Evolutionary conservation across 2,888 invertebrate genomes (phyloP).

Genomic region (Lasioglossum oenotherae): DNA sequence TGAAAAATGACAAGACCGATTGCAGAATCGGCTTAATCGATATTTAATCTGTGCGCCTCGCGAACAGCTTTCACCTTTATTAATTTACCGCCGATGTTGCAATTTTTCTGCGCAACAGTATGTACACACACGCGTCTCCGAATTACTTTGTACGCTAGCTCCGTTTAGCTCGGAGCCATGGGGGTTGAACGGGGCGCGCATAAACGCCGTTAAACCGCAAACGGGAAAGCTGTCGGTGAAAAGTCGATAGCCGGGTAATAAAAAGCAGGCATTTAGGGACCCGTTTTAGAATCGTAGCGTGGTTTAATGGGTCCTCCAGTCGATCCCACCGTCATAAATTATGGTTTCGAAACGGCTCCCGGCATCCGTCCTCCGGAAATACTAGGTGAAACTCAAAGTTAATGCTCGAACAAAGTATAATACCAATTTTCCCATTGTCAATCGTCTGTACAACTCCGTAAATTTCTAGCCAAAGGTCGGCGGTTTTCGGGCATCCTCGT

Average conservation of each 20-base stretch:
- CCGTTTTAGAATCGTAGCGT: conserved; percentile 12
- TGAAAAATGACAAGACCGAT: neutral
- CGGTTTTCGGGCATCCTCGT: neutral
- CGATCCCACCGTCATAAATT: conserved; percentile 19
- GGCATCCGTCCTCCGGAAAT: neutral
- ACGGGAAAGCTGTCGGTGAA: neutral
- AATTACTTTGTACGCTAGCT: neutral
- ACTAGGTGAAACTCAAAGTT: neutral
- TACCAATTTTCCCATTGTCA: neutral
- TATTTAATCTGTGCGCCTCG: neutral
- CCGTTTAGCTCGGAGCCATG: neutral
- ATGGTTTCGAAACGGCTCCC: conserved; percentile 27
- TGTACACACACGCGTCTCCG: neutral
- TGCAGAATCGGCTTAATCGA: neutral
- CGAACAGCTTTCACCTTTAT: conserved; percentile 1
- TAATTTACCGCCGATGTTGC: neutral
- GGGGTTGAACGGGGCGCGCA: neutral
- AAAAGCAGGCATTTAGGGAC: conserved; percentile 21
- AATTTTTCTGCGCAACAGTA: neutral
- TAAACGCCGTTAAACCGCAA: conserved; percentile 9
- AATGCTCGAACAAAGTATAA: neutral
- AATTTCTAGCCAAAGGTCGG: neutral
- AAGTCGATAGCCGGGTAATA: neutral
- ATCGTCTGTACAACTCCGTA: neutral
- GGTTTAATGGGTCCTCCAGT: conserved; percentile 17